A percentile compares a stretch with the other conserved stretches of the same genome.
Conservation (phyloP, 1,140 invertebrate genomes). For the Apocrypta bakeri region DNA sequence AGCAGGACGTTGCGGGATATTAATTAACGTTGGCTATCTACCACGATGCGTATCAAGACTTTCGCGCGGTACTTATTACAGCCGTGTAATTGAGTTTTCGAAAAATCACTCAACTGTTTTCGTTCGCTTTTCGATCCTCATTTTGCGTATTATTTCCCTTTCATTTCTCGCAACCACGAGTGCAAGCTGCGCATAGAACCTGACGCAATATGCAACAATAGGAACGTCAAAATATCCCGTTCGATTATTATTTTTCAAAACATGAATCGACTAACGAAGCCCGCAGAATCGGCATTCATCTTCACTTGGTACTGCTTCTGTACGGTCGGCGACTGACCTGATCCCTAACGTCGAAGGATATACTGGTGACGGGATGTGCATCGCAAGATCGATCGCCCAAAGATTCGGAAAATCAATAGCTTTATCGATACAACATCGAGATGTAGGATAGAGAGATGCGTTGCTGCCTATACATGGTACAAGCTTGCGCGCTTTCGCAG, state of each 20-base stretch:
- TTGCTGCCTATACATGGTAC: not conserved
- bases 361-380: not conserved
- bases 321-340: not conserved
- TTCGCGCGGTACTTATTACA: not conserved
- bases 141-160: not conserved
- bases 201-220: too few relatives aligned
- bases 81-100: not conserved
- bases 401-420: not conserved
- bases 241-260: not conserved
- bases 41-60: not conserved
- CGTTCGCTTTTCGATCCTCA: not conserved
- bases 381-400: not conserved
- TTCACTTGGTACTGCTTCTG: not conserved
- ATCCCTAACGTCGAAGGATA: not conserved
- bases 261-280: not conserved
- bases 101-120: not conserved
- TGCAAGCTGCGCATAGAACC: too few relatives aligned
- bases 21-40: not conserved
- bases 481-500: not conserved
- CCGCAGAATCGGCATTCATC: too few relatives aligned
- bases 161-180: not conserved
- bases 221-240: not conserved
- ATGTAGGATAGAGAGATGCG: not conserved
- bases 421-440: not conserved
- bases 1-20: not conserved